Percentiles rank a stretch among this genome's conserved stretches.
phyloP scores from a whole-genome alignment of 2,888 invertebrate genomes.

The Noctua comes region DNA sequence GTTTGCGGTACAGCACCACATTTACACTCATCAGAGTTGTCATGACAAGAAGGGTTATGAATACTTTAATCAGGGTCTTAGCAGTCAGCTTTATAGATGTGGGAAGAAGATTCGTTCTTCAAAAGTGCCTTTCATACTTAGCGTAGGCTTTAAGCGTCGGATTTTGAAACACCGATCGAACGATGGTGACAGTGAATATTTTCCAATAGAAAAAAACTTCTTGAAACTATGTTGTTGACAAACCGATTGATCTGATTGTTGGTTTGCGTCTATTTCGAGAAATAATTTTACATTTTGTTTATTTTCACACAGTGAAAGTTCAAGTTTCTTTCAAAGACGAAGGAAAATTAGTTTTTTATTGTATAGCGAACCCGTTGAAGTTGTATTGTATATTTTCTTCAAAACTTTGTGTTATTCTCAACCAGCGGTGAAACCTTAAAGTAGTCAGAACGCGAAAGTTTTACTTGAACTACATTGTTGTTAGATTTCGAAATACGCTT shows the following conservation, averaged over 20 bases:
- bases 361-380: constrained; percentile 18
- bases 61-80: no score
- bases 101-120: no score
- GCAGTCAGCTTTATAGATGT: no score
- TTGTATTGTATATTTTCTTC: constrained; percentile 38
- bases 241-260: not conserved
- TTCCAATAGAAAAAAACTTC: no score
- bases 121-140: no score
- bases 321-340: not conserved
- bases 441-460: constrained; percentile 38
- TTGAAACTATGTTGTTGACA: no score
- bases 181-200: no score
- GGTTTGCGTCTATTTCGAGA: not conserved
- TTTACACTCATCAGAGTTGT: no score
- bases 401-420: constrained; percentile 40
- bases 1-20: no score
- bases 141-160: no score
- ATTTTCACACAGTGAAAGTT: not conserved
- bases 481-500: not conserved
- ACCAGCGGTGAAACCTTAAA: constrained; percentile 16
- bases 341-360: constrained; percentile 19
- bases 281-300: not conserved
- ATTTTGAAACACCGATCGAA: no score
- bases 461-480: constrained; percentile 13
- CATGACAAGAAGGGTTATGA: no score